Conservation (phyloP, 2,797 vertebrate species). For the Crypturellus tataupa region DNA sequence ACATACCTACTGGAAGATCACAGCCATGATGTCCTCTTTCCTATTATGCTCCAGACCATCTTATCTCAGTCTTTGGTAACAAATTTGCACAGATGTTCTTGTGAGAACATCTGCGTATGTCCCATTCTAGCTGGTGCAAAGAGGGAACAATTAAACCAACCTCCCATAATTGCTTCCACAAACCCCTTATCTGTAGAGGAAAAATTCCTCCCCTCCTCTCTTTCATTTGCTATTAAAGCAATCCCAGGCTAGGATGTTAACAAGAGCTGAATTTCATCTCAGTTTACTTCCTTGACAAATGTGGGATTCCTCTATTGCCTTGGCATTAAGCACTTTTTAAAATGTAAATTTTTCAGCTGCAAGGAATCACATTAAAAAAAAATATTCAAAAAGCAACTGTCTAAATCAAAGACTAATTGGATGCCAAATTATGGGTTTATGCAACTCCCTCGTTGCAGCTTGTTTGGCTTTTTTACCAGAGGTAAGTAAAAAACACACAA, state of each 20-base stretch:
- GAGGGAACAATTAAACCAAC: not conserved
- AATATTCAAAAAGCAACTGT: slow-evolving; percentile 63
- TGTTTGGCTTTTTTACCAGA: slow-evolving; percentile 62
- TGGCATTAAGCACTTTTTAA: slow-evolving; percentile 82
- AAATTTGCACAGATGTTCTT: not conserved
- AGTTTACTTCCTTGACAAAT: slow-evolving; percentile 71
- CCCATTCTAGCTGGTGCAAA: not conserved
- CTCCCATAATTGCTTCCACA: not conserved
- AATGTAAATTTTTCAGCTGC: slow-evolving; percentile 83
- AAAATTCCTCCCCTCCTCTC: not conserved
- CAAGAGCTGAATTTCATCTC: slow-evolving; percentile 45
- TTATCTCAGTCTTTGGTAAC: not conserved
- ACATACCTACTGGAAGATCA: not conserved
- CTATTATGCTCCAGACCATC: not conserved
- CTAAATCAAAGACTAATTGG: slow-evolving; percentile 84
- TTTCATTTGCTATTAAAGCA: not conserved
- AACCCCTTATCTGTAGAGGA: not conserved
- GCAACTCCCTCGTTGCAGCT: slow-evolving; percentile 43
- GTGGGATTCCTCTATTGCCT: slow-evolving; percentile 75
- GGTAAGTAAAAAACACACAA: slow-evolving; percentile 75
- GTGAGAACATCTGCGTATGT: not conserved
- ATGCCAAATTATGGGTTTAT: slow-evolving; percentile 82
- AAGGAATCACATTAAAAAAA: slow-evolving; percentile 74
- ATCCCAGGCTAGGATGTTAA: not conserved
- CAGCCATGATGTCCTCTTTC: not conserved